Base-by-base conservation (phyloP, 2,797 vertebrate genomes). In the Chaunax sp. region DNA sequence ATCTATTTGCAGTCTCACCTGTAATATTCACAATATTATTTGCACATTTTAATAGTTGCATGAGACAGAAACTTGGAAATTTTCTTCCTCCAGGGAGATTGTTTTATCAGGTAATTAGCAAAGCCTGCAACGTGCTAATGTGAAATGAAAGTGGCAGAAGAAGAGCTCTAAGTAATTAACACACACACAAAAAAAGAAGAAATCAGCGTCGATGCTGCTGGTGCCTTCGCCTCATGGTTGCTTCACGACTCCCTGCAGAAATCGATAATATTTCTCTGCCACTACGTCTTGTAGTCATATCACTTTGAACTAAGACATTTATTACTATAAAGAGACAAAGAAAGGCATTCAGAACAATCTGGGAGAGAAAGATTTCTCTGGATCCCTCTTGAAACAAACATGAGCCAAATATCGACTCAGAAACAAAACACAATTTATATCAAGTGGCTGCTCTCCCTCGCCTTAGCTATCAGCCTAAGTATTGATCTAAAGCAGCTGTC, bases 71-170 rank as follows among this genome's bases (percentile, higher is more conserved):
- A 26, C 8, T 35, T 15, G n/a, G 23, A 51, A 61, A 64, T 56
- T 50, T 40, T 15, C 15, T 46, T 14, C 33, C 67, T 62, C 23
- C 61, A 38, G 45, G 46, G 50, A 69, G 52, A 30, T 44, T 25
- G 13, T 26, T 68, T 74, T 72, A 77, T 80, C 65, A 72, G 63
- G 20, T 75, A 72, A 82, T 82, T 79, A 84, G 70, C 51, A 43
- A 50, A 64, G 66, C 16, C 56, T 58, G 46, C 55, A 18, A 25
- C 11, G 44, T 60, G 55, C 62, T 75, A 40, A 72, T 61, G 63
- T 65, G 23, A 13, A 5, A 30, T n/a, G 28, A 9, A 30, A 30
- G 28, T 30, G 28, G n/a, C n/a, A n/a, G n/a, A n/a, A n/a, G n/a
- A n/a, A n/a, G n/a, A n/a, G n/a, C n/a, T n/a, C n/a, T n/a, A 58